phyloP scores from a whole-genome alignment of 2,888 invertebrate genomes.

The Ctena decussata region DNA sequence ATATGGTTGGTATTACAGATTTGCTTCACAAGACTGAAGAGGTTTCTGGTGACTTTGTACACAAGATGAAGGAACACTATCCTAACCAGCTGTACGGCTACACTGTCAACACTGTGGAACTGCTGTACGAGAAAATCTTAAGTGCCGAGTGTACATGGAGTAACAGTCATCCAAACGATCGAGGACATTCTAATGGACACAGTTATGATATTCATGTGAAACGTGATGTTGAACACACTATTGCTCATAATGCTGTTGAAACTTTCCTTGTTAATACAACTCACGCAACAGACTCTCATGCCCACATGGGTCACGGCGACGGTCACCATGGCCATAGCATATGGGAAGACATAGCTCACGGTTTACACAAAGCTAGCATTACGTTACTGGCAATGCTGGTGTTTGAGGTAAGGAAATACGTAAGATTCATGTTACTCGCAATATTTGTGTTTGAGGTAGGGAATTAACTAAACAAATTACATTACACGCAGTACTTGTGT shows the following conservation, averaged over 20 bases:
- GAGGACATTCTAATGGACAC: background rate
- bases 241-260: background rate
- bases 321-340: conserved; percentile 15
- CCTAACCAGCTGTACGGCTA: conserved; percentile 37
- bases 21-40: conserved; percentile 35
- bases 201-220: background rate
- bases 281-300: background rate
- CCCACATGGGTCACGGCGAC: no score
- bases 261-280: background rate
- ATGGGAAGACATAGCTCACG: conserved; percentile 61
- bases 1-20: conserved; percentile 48
- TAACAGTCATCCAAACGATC: background rate
- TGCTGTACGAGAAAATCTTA: conserved; percentile 39
- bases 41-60: conserved; percentile 41
- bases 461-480: no score
- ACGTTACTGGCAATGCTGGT: conserved; percentile 54
- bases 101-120: conserved; percentile 34
- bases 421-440: no score
- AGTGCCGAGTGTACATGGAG: conserved; percentile 48
- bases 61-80: conserved; percentile 42
- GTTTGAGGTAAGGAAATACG: conserved; percentile 57
- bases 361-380: conserved; percentile 63
- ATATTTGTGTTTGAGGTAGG: no score
- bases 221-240: background rate
- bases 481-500: no score